phyloP scores from a whole-genome alignment of 2,888 invertebrate species.

The Tortrix viridana region DNA sequence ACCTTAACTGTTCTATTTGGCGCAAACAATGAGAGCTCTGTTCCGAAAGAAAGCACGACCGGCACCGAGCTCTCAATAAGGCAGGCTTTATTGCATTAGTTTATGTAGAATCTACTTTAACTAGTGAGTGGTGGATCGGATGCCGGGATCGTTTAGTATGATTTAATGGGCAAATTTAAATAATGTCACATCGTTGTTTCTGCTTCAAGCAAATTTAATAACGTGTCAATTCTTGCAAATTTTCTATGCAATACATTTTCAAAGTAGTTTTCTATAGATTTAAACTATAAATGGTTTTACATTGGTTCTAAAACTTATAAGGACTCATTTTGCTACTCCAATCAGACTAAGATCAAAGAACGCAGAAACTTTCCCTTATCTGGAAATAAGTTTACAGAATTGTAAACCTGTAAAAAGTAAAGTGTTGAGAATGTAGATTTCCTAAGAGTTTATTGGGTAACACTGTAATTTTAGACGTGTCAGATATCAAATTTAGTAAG shows the following conservation, averaged over 20 bases:
- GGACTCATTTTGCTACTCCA: too few relatives aligned
- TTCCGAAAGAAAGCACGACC: constrained; percentile 48
- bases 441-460: neutral
- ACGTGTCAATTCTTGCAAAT: neutral
- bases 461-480: neutral
- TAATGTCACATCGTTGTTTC: neutral
- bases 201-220: neutral
- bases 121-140: neutral
- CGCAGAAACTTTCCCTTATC: too few relatives aligned
- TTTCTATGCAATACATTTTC: neutral
- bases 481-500: too few relatives aligned
- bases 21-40: constrained; percentile 53
- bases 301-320: too few relatives aligned
- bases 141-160: neutral
- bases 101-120: neutral
- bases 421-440: too few relatives aligned
- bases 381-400: too few relatives aligned
- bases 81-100: constrained; percentile 16
- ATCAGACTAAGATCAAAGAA: too few relatives aligned
- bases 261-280: too few relatives aligned
- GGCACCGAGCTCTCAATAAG: constrained; percentile 40
- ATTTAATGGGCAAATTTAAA: too few relatives aligned
- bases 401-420: too few relatives aligned
- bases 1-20: constrained; percentile 51
- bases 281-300: too few relatives aligned